Evolutionary conservation across 2,888 invertebrate genomes (phyloP).

Genomic region (Thecocarcelia acutangulata): DNA sequence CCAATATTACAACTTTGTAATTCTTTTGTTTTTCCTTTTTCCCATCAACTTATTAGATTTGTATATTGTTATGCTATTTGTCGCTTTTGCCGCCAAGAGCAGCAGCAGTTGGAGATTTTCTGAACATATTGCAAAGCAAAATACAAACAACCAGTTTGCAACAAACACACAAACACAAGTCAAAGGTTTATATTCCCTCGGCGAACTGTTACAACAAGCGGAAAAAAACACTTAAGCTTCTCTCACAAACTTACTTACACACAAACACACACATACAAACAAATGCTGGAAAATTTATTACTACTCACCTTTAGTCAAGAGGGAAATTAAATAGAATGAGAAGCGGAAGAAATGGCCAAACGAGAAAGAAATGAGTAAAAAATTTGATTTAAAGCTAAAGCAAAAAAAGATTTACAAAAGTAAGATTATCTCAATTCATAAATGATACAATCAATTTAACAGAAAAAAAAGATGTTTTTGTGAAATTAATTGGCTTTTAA

Average conservation of each 20-base stretch:
- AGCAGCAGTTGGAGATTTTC: slow-evolving; percentile 47
- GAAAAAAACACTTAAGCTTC: slow-evolving; percentile 20
- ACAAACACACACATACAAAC: no score
- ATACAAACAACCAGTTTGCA: slow-evolving; percentile 1
- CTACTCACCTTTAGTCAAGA: slow-evolving; percentile 61
- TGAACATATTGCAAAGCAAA: slow-evolving; percentile 57
- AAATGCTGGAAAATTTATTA: slow-evolving; percentile 62
- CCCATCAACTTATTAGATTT: slow-evolving; percentile 25
- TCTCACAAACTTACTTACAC: slow-evolving; percentile 23
- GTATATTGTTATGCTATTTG: slow-evolving; percentile 59
- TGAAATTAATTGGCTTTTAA: slow-evolving; percentile 22
- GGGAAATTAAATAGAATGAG: slow-evolving; percentile 59
- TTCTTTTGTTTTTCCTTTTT: slow-evolving; percentile 49
- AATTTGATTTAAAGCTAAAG: slow-evolving; percentile 49
- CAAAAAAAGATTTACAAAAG: slow-evolving; percentile 33
- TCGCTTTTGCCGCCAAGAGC: slow-evolving; percentile 48
- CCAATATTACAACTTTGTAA: slow-evolving; percentile 13
- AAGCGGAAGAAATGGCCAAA: slow-evolving; percentile 11
- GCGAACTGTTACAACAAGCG: slow-evolving; percentile 42
- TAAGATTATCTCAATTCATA: slow-evolving; percentile 57
- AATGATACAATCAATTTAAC: slow-evolving; percentile 45
- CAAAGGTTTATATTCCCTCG: slow-evolving; percentile 64
- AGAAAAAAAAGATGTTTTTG: slow-evolving; percentile 32
- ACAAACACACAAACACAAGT: slow-evolving; percentile 48
- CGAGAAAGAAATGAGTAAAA: slow-evolving; percentile 25